Conservation (phyloP, 2,113 vertebrate genomes). For the Gallinago jamesoni region DNA sequence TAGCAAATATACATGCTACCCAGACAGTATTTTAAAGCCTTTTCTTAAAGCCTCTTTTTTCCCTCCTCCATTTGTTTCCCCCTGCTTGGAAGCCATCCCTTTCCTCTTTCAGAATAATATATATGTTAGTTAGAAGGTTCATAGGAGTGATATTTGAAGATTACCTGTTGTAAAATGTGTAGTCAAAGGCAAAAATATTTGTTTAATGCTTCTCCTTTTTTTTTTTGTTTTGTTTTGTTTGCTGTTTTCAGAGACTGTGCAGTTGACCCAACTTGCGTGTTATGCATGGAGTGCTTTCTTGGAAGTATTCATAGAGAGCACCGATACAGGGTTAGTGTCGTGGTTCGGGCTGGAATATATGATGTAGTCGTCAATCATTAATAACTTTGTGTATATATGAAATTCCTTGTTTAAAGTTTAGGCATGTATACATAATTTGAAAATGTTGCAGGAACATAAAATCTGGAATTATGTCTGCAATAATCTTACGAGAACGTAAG, state of each 20-base stretch:
- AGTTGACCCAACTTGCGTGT: constrained; percentile 95
- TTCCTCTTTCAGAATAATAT: neutral
- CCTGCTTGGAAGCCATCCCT: neutral
- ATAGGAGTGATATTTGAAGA: neutral
- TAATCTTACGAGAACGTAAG: neutral
- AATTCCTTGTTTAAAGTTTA: neutral
- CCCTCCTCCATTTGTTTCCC: neutral
- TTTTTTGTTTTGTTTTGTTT: neutral
- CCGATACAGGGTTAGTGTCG: constrained; percentile 90
- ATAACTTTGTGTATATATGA: neutral
- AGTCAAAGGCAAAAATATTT: neutral
- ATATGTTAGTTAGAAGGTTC: neutral
- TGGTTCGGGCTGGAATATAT: neutral
- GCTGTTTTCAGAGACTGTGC: constrained; percentile 88
- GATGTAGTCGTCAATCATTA: neutral
- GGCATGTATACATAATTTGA: neutral
- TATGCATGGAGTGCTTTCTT: constrained; percentile 98
- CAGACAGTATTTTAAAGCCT: neutral
- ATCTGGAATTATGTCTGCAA: neutral
- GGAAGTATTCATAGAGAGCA: constrained; percentile 94
- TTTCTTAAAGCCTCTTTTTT: neutral
- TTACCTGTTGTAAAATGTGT: neutral
- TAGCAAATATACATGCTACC: neutral
- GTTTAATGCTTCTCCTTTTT: neutral
- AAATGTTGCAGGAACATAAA: neutral